Conservation (phyloP, 2,113 vertebrate species). For the Halichoeres trimaculatus region DNA sequence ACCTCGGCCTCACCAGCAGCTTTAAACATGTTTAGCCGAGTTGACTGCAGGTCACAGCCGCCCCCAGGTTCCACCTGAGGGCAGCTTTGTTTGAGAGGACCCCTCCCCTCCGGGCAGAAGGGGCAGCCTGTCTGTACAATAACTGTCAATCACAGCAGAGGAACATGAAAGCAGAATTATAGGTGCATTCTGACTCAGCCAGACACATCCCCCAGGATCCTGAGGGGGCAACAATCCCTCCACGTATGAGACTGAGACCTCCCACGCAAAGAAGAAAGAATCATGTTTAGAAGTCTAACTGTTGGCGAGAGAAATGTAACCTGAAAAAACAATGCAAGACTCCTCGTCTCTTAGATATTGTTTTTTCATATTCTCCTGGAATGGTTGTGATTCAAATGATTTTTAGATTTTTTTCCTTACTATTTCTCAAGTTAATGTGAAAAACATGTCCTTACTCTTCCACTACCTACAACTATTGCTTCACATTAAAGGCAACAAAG, state of each 20-base stretch:
- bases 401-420: neutral
- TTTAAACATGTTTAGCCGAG: slow-evolving; percentile 11
- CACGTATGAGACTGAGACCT: slow-evolving; percentile 31
- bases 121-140: slow-evolving; percentile 42
- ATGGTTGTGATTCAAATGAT: neutral
- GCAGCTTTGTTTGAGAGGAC: slow-evolving; percentile 23
- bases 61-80: slow-evolving; percentile 31
- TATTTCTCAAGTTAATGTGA: neutral
- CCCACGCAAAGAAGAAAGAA: slow-evolving; percentile 22
- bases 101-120: slow-evolving; percentile 20
- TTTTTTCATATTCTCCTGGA: slow-evolving; percentile 11
- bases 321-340: neutral
- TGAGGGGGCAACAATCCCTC: slow-evolving; percentile 44
- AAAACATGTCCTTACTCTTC: neutral
- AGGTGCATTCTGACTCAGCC: slow-evolving; percentile 56
- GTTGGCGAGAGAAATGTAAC: neutral
- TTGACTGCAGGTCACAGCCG: slow-evolving; percentile 18
- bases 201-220: slow-evolving; percentile 53
- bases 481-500: neutral
- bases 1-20: neutral
- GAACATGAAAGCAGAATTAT: slow-evolving; percentile 63
- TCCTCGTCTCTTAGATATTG: neutral
- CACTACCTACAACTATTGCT: neutral
- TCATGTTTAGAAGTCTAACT: slow-evolving; percentile 22
- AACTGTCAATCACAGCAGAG: slow-evolving; percentile 65